Base-by-base conservation (phyloP, 2,113 vertebrate genomes). In the Caranx ignobilis region DNA sequence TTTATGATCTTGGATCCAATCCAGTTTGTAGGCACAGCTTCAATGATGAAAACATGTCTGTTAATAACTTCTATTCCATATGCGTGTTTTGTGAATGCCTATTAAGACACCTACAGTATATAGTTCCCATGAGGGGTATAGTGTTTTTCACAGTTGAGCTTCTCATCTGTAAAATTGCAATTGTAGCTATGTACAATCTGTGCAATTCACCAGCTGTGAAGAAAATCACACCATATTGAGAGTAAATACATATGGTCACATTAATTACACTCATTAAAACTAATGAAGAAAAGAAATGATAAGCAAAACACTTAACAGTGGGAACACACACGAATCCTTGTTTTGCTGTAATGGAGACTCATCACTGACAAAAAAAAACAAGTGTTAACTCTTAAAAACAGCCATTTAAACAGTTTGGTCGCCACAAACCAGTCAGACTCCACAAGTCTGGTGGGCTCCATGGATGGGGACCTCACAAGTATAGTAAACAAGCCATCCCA, bases 1-100 rank as follows among this genome's bases (percentile, higher is more conserved):
- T 0, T 50, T 39, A 81, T n/a, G 26, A 64, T 45, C 16, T 67
- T 76, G 66, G 83, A 72, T 72, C 1, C 35, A 4, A 54, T 81
- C 64, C 67, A 79, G 47, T 16, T 50, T 32, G 16, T 34, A 48
- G 13, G 55, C 50, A 48, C 2, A 11, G 7, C 5, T 71, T 68
- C 65, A 13, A 60, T 41, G 45, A 37, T 63, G 9, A 35, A 15
- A 21, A 34, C 41, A 77, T 67, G 47, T 45, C 35, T 37, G 35
- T 47, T n/a, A 68, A 47, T 19, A 35, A 39, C 21, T 55, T 47
- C 55, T 67, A 8, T 54, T 62, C 18, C 3, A 48, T 47, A 0
- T 47, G 11, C 0, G 0, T 31, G 12, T 35, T 50, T 41, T 18
- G 16, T 32, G 15, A 11, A 35, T 48, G 4, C 26, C 3, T 31